Conservation (phyloP, 2,113 vertebrate species). For the Callipepla squamata region DNA sequence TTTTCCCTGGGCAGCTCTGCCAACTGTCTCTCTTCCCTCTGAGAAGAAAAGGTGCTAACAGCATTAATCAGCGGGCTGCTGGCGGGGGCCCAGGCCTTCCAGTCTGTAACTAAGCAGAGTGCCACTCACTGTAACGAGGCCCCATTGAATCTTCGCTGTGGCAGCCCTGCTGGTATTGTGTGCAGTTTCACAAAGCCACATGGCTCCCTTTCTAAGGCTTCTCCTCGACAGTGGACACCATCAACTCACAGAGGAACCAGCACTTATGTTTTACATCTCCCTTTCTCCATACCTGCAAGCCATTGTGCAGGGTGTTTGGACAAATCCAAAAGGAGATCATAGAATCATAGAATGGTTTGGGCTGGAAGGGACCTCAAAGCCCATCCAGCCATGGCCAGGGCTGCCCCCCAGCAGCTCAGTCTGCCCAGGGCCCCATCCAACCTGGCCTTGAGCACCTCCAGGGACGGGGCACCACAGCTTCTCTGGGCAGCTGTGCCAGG, state of each 20-base stretch:
- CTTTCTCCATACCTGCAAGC: neutral
- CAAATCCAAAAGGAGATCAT: neutral
- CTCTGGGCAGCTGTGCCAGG: no score
- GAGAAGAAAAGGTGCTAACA: constrained; percentile 62
- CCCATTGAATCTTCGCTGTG: neutral
- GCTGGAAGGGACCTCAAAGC: no score
- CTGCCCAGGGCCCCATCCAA: no score
- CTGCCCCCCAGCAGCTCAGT: no score
- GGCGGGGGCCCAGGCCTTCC: neutral
- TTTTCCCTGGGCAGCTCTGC: neutral
- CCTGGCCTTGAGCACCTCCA: no score
- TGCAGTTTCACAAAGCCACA: neutral
- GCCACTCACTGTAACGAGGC: neutral
- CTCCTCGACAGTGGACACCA: neutral
- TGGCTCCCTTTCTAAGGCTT: neutral
- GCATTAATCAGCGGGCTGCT: constrained; percentile 5
- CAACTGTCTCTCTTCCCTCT: neutral
- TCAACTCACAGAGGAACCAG: neutral
- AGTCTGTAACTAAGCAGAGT: neutral
- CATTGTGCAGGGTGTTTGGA: neutral
- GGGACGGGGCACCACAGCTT: no score
- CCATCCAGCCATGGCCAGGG: no score
- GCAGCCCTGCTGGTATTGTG: neutral
- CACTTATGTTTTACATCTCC: rapidly evolving
- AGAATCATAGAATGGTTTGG: no score